phyloP scores from a whole-genome alignment of 2,797 vertebrate genomes.

The Sebastes oblongus region DNA sequence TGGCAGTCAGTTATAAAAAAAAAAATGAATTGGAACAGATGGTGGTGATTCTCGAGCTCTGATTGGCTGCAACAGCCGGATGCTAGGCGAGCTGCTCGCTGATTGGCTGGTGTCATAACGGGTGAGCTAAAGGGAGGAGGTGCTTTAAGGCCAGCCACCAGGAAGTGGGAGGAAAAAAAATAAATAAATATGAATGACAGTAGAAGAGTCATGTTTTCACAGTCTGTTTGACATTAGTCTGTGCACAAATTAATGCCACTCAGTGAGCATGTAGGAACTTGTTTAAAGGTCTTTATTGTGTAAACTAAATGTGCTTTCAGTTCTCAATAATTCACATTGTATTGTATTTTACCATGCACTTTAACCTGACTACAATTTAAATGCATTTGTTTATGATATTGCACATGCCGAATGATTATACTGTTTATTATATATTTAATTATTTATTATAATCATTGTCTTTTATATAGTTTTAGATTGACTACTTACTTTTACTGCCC shows the following conservation, averaged over 20 bases:
- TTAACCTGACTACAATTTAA: too few species aligned
- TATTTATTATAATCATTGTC: too few species aligned
- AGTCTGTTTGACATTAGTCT: not conserved
- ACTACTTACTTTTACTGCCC: too few species aligned
- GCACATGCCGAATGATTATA: too few species aligned
- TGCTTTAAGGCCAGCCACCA: conserved; percentile 72
- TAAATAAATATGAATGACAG: not conserved
- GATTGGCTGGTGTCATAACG: conserved; percentile 90
- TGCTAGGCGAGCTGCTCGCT: conserved; percentile 51
- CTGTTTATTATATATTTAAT: too few species aligned
- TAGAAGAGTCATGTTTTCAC: not conserved
- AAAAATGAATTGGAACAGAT: conserved; percentile 14
- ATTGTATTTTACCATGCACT: too few species aligned
- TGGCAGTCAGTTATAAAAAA: conserved; percentile 8
- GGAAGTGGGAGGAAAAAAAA: conserved; percentile 41
- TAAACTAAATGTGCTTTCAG: not conserved
- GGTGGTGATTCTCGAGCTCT: conserved; percentile 30
- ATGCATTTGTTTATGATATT: too few species aligned
- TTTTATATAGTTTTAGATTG: too few species aligned
- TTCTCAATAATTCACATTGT: not conserved
- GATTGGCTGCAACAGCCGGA: conserved; percentile 70
- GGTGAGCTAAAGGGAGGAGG: conserved; percentile 85
- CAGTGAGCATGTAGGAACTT: not conserved
- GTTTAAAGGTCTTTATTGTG: not conserved
- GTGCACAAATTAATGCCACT: not conserved